A percentile compares a stretch with the other conserved stretches of the same genome.
Conservation (phyloP, 2,888 invertebrate species). For the Drosophila borealis region DNA sequence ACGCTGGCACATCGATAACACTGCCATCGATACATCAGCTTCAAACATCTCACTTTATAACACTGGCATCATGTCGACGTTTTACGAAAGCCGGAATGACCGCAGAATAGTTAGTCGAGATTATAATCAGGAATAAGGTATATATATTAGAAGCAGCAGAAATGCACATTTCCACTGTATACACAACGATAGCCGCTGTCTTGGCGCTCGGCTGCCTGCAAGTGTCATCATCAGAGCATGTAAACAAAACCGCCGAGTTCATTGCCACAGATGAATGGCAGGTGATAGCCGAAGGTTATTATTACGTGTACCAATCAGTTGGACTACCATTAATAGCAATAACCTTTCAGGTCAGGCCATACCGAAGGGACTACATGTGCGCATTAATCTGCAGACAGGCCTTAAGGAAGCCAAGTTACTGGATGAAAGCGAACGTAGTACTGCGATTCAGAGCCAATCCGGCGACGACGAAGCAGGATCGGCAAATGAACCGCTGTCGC, state of each 20-base stretch:
- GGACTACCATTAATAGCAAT: constrained; percentile 5
- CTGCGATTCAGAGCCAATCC: constrained; percentile 56
- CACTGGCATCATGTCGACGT: constrained; percentile 23
- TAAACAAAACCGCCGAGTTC: constrained; percentile 83
- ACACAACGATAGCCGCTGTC: neutral
- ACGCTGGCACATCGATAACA: neutral
- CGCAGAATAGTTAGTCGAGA: neutral
- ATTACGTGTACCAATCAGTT: constrained; percentile 26
- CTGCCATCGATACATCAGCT: constrained; percentile 9
- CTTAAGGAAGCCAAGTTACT: constrained; percentile 90
- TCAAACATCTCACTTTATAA: neutral
- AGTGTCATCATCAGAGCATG: constrained; percentile 20
- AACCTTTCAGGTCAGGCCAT: constrained; percentile 88
- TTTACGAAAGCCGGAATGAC: constrained; percentile 33
- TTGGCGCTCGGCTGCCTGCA: constrained; percentile 24
- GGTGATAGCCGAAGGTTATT: constrained; percentile 87
- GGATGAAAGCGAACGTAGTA: constrained; percentile 85
- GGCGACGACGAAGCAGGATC: constrained; percentile 28
- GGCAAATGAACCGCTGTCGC: constrained; percentile 54
- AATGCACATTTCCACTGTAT: constrained; percentile 15
- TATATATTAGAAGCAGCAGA: neutral
- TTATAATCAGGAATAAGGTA: neutral
- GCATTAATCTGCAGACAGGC: constrained; percentile 91
- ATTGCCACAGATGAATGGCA: constrained; percentile 88
- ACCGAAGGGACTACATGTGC: constrained; percentile 90